These are phyloP conservation scores for Leucophenga maculata DNA, from an alignment of 2,888 invertebrate genomes.

Conservation along the genomic window DNA sequence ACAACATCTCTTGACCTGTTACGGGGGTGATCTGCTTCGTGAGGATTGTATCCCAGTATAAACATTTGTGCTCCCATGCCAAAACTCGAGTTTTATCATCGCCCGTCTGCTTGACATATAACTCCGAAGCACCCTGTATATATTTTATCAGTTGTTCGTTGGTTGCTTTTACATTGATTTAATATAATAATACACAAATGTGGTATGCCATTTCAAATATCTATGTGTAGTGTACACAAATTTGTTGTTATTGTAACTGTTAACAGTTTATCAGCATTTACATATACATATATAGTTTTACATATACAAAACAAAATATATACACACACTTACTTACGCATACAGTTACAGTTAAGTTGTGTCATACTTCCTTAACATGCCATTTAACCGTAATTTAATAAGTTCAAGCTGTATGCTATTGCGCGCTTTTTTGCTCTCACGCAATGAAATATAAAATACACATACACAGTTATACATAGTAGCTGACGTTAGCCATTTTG, in stretches of 20 bases:
- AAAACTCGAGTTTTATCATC: too few relatives aligned
- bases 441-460: conserved; percentile 24
- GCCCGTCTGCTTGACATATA: too few relatives aligned
- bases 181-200: too few relatives aligned
- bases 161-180: too few relatives aligned
- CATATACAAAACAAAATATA: neutral
- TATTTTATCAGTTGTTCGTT: too few relatives aligned
- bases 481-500: conserved; percentile 68
- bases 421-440: conserved; percentile 32
- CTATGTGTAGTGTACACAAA: too few relatives aligned
- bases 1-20: too few relatives aligned
- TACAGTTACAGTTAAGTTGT: neutral
- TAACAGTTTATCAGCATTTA: conserved; percentile 8
- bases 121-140: too few relatives aligned
- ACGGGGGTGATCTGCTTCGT: too few relatives aligned
- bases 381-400: conserved; percentile 66
- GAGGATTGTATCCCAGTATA: too few relatives aligned
- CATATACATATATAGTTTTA: conserved; percentile 20
- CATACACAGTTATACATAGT: neutral
- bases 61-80: too few relatives aligned
- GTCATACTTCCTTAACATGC: conserved; percentile 44
- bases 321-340: conserved; percentile 19
- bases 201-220: too few relatives aligned
- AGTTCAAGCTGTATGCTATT: conserved; percentile 26
- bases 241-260: neutral